Evolutionary conservation across 2,888 invertebrate genomes (phyloP).

Genomic region (Lasioglossum calceatum): DNA sequence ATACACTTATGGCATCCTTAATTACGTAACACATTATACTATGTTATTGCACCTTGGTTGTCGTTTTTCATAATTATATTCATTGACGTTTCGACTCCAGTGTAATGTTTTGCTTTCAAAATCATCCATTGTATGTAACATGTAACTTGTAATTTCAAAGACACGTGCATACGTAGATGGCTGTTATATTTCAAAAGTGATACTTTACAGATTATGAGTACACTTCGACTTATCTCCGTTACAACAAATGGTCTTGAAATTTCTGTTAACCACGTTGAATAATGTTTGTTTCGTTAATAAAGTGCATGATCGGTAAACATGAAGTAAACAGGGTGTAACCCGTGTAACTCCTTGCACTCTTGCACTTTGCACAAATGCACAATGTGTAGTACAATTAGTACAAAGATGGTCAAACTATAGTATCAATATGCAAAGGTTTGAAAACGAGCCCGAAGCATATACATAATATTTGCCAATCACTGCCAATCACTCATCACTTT

Average conservation of each 20-base stretch:
- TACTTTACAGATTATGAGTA: slow-evolving; percentile 41
- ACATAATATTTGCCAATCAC: too few species aligned
- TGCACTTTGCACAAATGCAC: too few species aligned
- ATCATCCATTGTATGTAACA: slow-evolving; percentile 9
- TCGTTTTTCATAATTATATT: slow-evolving; percentile 22
- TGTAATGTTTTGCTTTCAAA: not conserved
- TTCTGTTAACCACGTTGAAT: not conserved
- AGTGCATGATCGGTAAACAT: not conserved
- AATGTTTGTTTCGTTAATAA: not conserved
- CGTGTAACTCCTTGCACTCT: too few species aligned
- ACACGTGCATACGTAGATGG: not conserved
- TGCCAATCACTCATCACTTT: too few species aligned
- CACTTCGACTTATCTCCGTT: not conserved
- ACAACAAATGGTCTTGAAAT: not conserved
- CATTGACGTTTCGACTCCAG: slow-evolving; percentile 37
- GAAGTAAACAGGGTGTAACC: not conserved
- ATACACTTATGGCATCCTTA: not conserved
- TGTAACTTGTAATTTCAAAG: slow-evolving; percentile 3
- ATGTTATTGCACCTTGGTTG: slow-evolving; percentile 45
- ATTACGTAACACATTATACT: slow-evolving; percentile 21
- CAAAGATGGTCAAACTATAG: too few species aligned
- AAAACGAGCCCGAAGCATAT: too few species aligned
- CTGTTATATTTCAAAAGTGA: slow-evolving; percentile 18
- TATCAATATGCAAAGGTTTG: too few species aligned
- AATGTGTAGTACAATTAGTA: too few species aligned